Percentiles rank a stretch among this genome's conserved stretches.
phyloP scores from a whole-genome alignment of 2,113 vertebrate genomes.

The Psilopsiagon aurifrons region DNA sequence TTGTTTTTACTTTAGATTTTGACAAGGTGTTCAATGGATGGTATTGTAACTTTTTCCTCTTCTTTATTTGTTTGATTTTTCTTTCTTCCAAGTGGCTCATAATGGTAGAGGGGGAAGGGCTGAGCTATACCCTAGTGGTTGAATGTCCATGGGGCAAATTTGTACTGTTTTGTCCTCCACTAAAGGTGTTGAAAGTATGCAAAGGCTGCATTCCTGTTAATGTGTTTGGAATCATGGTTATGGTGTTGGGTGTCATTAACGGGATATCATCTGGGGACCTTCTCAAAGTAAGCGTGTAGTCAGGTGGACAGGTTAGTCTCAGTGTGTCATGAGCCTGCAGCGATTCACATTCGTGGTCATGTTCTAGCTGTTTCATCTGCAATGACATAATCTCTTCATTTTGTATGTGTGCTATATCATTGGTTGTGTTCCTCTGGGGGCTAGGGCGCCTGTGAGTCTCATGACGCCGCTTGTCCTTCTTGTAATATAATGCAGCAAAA shows the following conservation, averaged over 20 bases:
- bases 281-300: conserved; percentile 93
- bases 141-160: conserved; percentile 95
- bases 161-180: conserved; percentile 91
- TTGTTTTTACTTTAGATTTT: conserved; percentile 50
- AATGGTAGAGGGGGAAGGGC: neutral
- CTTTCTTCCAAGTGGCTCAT: conserved; percentile 49
- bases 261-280: conserved; percentile 93
- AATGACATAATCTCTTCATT: conserved; percentile 92
- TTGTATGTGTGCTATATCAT: conserved; percentile 88
- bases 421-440: conserved; percentile 84
- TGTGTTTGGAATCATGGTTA: conserved; percentile 94
- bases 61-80: neutral
- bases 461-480: conserved; percentile 92
- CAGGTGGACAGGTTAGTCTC: conserved; percentile 87
- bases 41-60: neutral
- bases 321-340: conserved; percentile 87
- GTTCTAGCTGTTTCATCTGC: conserved; percentile 94
- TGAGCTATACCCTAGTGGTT: conserved; percentile 93
- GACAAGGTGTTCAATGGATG: conserved; percentile 66
- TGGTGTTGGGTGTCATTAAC: conserved; percentile 91
- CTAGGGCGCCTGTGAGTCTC: conserved; percentile 90
- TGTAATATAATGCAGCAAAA: conserved; percentile 94
- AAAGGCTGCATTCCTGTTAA: conserved; percentile 91
- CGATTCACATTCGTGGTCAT: conserved; percentile 87
- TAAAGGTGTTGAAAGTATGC: conserved; percentile 94